Evolutionary conservation across 2,888 invertebrate genomes (phyloP), one percentile per base, ranked within the genome.

Genomic region (Drosophila cracens): DNA sequence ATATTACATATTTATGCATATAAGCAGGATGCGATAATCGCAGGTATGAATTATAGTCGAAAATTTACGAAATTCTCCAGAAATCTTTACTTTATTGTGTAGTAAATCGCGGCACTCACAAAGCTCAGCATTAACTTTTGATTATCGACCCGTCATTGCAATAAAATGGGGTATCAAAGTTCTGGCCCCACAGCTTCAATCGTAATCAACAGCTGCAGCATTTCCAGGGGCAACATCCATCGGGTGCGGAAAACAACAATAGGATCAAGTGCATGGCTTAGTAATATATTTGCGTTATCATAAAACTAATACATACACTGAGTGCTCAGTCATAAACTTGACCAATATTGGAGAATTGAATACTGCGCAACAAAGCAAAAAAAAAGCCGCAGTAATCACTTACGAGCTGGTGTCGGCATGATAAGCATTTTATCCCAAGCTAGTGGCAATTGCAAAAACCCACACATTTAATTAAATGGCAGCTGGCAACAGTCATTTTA

Each of bases 321-420:
- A 40, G 48, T 34, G 65, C 57, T 57, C 57, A 49, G 63, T 49
- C 48, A 58, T 72, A 71, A 82, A 83, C 89, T 88, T 88, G 83
- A 86, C 89, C 83, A 84, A 84, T 67, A 81, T 87, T 64, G 52
- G 51, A 48, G 11, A 34, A 36, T 29, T 60, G 54, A 38, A 36
- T 16, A 61, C 27, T 34, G 43, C 34, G 43, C 40, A 21, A 61
- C 33, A 68, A 34, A 54, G 34, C 48, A 64, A 31, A 46, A 16
- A 25, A 46, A 25, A 25, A 43, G 21, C 36, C 18, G 21, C 33
- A 60, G 52, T 40, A 21, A 25, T 48, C 29, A n/a, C 33, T 8
- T 31, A 46, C 7, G 5, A 21, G 48, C n/a, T 67, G 38, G 51
- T 74, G 54, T 74, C 46, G 54, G n/a, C 18, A 36, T 36, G 65